Evolutionary conservation across 2,113 vertebrate species (phyloP).

Genomic region (Seriola dumerili): DNA sequence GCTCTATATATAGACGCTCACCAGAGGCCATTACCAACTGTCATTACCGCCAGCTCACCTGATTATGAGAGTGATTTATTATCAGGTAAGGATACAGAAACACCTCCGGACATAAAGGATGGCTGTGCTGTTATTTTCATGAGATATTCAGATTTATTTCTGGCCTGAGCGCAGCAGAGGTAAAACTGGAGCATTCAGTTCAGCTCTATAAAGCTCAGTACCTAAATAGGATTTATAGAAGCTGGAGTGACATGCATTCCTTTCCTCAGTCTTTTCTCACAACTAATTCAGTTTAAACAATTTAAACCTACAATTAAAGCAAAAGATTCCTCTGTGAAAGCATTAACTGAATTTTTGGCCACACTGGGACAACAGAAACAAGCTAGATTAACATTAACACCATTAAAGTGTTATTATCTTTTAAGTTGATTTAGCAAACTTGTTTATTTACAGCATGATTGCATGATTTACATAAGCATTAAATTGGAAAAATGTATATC

Average conservation of each 20-base stretch:
- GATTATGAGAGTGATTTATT: constrained; percentile 50
- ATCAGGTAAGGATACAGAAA: constrained; percentile 23
- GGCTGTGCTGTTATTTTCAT: neutral
- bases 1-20: constrained; percentile 61
- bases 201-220: neutral
- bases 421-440: too few species aligned
- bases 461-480: too few species aligned
- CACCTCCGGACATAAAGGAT: constrained; percentile 5
- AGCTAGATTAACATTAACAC: too few species aligned
- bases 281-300: neutral
- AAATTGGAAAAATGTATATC: too few species aligned
- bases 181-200: neutral
- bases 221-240: neutral
- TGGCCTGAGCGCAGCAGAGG: neutral
- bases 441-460: too few species aligned
- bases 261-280: neutral
- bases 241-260: too few species aligned
- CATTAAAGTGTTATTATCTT: too few species aligned
- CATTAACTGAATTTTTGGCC: neutral
- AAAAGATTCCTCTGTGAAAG: too few species aligned
- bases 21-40: constrained; percentile 34
- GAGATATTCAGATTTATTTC: constrained; percentile 19
- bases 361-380: neutral
- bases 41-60: constrained; percentile 58
- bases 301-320: neutral